Percentiles rank a stretch among this genome's conserved stretches.
phyloP scores from a whole-genome alignment of 2,888 invertebrate genomes.

The Drosophila nr. perissopoda region DNA sequence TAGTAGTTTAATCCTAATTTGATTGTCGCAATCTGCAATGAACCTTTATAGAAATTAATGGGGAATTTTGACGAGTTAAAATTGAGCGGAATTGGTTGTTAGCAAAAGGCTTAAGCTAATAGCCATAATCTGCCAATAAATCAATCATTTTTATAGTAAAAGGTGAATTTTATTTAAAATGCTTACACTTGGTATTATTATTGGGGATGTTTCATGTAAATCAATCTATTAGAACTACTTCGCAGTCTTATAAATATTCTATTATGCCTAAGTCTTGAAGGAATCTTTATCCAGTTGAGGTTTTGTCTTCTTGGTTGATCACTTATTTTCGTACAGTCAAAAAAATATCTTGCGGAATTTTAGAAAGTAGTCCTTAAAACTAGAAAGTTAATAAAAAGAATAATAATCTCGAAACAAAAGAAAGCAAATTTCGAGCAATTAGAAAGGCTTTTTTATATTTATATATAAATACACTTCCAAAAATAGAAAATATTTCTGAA shows the following conservation, averaged over 20 bases:
- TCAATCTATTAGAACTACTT: not conserved
- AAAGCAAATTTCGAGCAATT: too few species aligned
- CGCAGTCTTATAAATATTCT: not conserved
- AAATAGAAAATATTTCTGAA: not conserved
- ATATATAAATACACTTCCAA: too few species aligned
- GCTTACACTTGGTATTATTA: not conserved
- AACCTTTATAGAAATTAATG: not conserved
- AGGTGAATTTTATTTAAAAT: not conserved
- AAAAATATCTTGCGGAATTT: too few species aligned
- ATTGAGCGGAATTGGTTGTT: not conserved
- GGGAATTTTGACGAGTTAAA: not conserved
- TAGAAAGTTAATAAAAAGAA: too few species aligned
- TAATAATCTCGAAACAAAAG: too few species aligned
- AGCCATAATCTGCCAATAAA: not conserved
- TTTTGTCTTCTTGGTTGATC: not conserved
- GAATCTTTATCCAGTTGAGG: not conserved
- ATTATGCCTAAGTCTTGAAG: not conserved
- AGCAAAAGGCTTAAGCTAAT: not conserved
- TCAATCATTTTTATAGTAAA: not conserved
- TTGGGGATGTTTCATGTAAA: not conserved
- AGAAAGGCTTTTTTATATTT: too few species aligned
- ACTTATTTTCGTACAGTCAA: not conserved
- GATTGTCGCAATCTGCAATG: not conserved
- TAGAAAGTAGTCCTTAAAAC: too few species aligned
- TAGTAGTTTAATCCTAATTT: not conserved